Conservation (phyloP, 1,140 invertebrate genomes). For the Eriosoma lanigerum region DNA sequence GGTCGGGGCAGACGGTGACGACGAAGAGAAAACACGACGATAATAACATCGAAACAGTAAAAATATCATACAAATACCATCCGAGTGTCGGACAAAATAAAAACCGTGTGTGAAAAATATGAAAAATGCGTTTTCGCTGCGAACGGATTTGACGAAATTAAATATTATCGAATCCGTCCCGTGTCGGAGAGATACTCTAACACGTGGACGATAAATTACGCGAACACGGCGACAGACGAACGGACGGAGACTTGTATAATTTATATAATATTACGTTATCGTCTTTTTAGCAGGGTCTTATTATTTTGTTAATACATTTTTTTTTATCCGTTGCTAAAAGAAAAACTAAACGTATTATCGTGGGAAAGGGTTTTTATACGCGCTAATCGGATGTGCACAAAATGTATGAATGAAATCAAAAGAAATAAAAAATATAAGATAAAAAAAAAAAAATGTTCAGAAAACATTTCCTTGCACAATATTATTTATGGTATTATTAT, state of each 20-base stretch:
- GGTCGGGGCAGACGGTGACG: too few species aligned
- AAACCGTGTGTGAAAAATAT: too few species aligned
- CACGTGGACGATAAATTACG: slow-evolving; percentile 44
- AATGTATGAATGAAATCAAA: slow-evolving; percentile 17
- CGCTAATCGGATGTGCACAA: slow-evolving; percentile 21
- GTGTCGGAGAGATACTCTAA: not conserved
- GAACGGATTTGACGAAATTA: too few species aligned
- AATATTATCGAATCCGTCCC: too few species aligned
- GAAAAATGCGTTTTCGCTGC: too few species aligned
- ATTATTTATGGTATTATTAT: slow-evolving; percentile 31
- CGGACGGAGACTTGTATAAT: slow-evolving; percentile 19
- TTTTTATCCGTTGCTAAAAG: not conserved
- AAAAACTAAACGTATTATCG: slow-evolving; percentile 24
- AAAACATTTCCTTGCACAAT: not conserved
- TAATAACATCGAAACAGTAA: too few species aligned
- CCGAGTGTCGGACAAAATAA: too few species aligned
- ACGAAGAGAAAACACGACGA: too few species aligned
- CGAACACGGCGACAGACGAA: not conserved
- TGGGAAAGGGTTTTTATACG: slow-evolving; percentile 22
- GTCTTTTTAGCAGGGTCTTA: not conserved
- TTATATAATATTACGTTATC: too few species aligned
- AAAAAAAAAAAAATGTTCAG: not conserved
- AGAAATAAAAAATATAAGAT: too few species aligned
- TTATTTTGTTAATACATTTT: not conserved
- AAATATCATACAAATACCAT: too few species aligned